These are phyloP conservation scores for Esperia sulphurella DNA, from an alignment of 2,888 invertebrate species.

Conservation along the genomic window DNA sequence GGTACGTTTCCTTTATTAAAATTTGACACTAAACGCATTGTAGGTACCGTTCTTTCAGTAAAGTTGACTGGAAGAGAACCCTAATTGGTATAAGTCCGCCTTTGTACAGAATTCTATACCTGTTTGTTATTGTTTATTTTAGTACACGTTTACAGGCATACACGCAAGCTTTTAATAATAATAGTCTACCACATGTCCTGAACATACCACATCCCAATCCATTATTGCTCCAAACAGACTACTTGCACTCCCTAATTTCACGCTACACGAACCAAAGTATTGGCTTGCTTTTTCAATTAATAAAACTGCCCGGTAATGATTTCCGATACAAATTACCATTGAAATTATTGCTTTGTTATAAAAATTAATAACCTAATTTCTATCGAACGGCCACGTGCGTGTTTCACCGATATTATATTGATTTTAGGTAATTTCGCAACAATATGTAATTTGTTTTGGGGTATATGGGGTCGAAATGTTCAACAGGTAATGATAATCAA, in stretches of 20 bases:
- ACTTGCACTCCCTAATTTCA: slow-evolving; percentile 27
- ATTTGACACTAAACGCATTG: no score
- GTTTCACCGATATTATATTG: not conserved
- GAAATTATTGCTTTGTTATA: slow-evolving; percentile 7
- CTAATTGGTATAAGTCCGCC: no score
- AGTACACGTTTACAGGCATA: no score
- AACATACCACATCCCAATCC: no score
- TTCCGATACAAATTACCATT: slow-evolving; percentile 30
- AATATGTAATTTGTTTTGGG: not conserved
- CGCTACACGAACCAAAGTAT: slow-evolving; percentile 28
- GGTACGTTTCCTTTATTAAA: no score
- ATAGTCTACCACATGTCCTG: no score
- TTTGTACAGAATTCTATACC: no score
- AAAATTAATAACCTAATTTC: slow-evolving; percentile 6
- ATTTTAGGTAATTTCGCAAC: not conserved
- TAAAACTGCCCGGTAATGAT: slow-evolving; percentile 36
- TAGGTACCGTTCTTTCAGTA: no score
- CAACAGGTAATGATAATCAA: not conserved
- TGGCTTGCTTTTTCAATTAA: slow-evolving; percentile 44
- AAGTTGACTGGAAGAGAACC: no score
- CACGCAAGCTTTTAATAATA: no score
- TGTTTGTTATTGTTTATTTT: no score
- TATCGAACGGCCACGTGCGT: not conserved
- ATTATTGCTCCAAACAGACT: not conserved
- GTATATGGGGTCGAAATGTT: not conserved